phyloP scores from a whole-genome alignment of 2,888 invertebrate species.

The Amiota minor region DNA sequence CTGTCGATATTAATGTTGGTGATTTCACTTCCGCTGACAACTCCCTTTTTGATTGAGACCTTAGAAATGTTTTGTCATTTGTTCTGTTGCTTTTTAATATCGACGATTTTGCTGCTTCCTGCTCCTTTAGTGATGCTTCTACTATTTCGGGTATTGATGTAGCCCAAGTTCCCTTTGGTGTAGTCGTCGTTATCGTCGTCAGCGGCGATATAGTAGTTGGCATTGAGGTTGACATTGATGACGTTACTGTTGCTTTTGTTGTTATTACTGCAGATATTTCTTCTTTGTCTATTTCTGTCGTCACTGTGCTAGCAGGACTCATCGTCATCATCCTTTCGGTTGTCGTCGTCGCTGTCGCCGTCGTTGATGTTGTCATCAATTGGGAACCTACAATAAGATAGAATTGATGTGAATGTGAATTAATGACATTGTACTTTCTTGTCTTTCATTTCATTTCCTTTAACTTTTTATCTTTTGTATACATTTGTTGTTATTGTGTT shows the following conservation, averaged over 20 bases:
- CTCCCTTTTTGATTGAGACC: conserved; percentile 60
- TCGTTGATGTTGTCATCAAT: conserved; percentile 22
- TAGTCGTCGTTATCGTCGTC: conserved; percentile 17
- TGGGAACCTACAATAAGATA: conserved; percentile 45
- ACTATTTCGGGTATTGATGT: background rate
- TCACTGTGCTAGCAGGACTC: background rate
- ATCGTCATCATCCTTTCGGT: conserved; percentile 25
- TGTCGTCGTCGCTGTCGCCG: conserved; percentile 3
- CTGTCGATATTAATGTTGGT: conserved; percentile 54
- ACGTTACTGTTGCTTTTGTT: conserved; percentile 15
- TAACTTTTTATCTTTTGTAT: conserved; percentile 37
- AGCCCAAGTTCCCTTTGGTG: background rate
- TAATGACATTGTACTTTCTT: conserved; percentile 50
- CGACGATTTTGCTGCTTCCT: conserved; percentile 47
- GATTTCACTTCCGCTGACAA: conserved; percentile 46
- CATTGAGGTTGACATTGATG: conserved; percentile 19
- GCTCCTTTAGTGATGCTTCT: conserved; percentile 12
- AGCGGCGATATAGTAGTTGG: background rate
- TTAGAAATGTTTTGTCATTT: conserved; percentile 62
- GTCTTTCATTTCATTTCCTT: conserved; percentile 37
- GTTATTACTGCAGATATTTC: conserved; percentile 12
- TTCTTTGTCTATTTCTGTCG: conserved; percentile 12
- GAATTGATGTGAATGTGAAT: conserved; percentile 52
- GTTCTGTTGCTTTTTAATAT: conserved; percentile 62
- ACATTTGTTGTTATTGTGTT: conserved; percentile 21